phyloP scores from a whole-genome alignment of 2,797 vertebrate species.

The Aeoliscus strigatus region DNA sequence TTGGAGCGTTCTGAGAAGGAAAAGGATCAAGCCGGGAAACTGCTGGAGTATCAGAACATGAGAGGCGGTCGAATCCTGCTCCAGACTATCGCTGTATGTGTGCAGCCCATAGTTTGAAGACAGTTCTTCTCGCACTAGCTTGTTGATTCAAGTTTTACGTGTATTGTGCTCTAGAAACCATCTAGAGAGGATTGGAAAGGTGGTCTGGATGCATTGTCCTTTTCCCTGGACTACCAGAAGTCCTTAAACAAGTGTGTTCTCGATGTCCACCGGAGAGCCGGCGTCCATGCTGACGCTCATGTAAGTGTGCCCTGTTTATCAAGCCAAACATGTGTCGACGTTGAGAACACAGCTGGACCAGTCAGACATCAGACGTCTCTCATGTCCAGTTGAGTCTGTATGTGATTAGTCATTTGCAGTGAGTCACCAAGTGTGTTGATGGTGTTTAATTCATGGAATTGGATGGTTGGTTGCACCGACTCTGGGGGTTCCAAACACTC shows the following conservation, averaged over 20 bases:
- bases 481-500: too few relatives aligned
- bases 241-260: slow-evolving; percentile 63
- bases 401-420: too few relatives aligned
- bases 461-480: too few relatives aligned
- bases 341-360: too few relatives aligned
- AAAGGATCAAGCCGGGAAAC: slow-evolving; percentile 72
- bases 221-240: slow-evolving; percentile 76
- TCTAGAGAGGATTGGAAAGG: slow-evolving; percentile 71
- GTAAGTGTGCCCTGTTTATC: slow-evolving; percentile 44
- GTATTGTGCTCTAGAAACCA: slow-evolving; percentile 63
- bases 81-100: slow-evolving; percentile 70
- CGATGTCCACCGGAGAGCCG: slow-evolving; percentile 63
- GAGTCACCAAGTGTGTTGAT: too few relatives aligned
- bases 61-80: slow-evolving; percentile 76
- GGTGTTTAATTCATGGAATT: too few relatives aligned
- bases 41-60: slow-evolving; percentile 77
- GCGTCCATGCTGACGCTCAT: slow-evolving; percentile 60
- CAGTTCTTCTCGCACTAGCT: background rate
- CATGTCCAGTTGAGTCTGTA: too few relatives aligned
- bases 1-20: slow-evolving; percentile 73
- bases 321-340: too few relatives aligned
- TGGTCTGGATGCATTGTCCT: slow-evolving; percentile 68
- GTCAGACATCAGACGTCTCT: too few relatives aligned
- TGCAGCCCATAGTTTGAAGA: background rate
- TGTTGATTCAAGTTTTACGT: background rate